These are phyloP conservation scores for Mus minutoides DNA, from an alignment of 2,797 vertebrate species.

Conservation along the genomic window DNA sequence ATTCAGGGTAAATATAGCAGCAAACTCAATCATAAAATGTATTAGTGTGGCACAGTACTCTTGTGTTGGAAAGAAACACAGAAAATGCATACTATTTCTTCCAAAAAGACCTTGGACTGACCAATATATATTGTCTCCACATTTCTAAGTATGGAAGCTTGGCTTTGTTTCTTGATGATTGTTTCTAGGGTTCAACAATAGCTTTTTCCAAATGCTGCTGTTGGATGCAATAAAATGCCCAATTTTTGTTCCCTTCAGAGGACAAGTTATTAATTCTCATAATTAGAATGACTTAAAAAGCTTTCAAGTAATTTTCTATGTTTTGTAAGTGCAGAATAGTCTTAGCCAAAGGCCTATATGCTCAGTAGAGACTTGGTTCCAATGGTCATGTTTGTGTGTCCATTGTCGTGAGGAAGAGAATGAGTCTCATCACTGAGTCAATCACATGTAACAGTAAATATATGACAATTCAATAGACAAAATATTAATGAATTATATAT, in stretches of 20 bases:
- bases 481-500: neutral
- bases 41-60: neutral
- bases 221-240: neutral
- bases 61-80: conserved; percentile 21
- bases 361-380: neutral
- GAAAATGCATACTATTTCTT: conserved; percentile 13
- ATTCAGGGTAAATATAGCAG: conserved; percentile 20
- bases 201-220: conserved; percentile 22
- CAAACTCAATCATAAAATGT: conserved; percentile 28
- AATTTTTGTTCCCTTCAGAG: conserved; percentile 28
- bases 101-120: neutral
- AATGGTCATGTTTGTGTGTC: neutral
- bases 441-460: conserved; percentile 4
- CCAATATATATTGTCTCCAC: conserved; percentile 3
- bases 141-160: conserved; percentile 43
- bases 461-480: neutral
- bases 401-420: neutral
- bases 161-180: conserved; percentile 30
- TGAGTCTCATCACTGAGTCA: neutral
- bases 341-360: neutral
- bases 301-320: neutral
- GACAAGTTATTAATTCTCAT: conserved; percentile 48
- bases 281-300: conserved; percentile 12
- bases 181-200: conserved; percentile 9
- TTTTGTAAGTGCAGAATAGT: neutral